phyloP scores from a whole-genome alignment of 2,888 invertebrate species.

The Altica lythri region DNA sequence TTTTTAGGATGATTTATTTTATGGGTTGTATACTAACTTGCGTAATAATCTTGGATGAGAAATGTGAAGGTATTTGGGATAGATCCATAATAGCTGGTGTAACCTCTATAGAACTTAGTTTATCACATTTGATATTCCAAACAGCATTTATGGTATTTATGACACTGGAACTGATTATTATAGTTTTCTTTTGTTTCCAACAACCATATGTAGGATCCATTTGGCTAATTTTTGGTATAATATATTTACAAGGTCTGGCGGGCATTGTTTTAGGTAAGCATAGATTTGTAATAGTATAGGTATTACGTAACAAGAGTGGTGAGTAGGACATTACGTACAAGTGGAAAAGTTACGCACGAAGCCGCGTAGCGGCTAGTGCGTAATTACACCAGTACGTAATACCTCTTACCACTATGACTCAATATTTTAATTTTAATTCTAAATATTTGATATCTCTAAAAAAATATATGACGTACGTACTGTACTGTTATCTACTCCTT shows the following conservation, averaged over 20 bases:
- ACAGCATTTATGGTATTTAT: conserved; percentile 69
- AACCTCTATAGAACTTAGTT: conserved; percentile 75
- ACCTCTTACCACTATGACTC: too few relatives aligned
- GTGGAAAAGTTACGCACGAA: too few relatives aligned
- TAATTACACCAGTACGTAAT: too few relatives aligned
- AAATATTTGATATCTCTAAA: too few relatives aligned
- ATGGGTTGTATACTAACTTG: conserved; percentile 83
- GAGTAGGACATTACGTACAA: too few relatives aligned
- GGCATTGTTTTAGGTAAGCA: conserved; percentile 85
- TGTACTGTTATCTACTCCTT: too few relatives aligned
- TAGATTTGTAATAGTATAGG: too few relatives aligned
- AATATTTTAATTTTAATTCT: too few relatives aligned
- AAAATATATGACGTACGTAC: too few relatives aligned
- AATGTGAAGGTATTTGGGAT: conserved; percentile 83
- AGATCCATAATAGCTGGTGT: conserved; percentile 86
- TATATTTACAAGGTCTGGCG: conserved; percentile 75
- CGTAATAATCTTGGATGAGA: conserved; percentile 76
- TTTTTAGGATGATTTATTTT: conserved; percentile 77
- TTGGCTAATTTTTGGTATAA: conserved; percentile 64
- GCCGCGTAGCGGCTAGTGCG: too few relatives aligned
- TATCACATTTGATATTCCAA: conserved; percentile 82
- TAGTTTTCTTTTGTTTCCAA: conserved; percentile 66
- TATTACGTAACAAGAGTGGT: too few relatives aligned
- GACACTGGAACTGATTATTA: conserved; percentile 63
- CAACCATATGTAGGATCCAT: conserved; percentile 68